phyloP scores from a whole-genome alignment of 2,888 invertebrate genomes.

The Mesopsocus fuscifrons region DNA sequence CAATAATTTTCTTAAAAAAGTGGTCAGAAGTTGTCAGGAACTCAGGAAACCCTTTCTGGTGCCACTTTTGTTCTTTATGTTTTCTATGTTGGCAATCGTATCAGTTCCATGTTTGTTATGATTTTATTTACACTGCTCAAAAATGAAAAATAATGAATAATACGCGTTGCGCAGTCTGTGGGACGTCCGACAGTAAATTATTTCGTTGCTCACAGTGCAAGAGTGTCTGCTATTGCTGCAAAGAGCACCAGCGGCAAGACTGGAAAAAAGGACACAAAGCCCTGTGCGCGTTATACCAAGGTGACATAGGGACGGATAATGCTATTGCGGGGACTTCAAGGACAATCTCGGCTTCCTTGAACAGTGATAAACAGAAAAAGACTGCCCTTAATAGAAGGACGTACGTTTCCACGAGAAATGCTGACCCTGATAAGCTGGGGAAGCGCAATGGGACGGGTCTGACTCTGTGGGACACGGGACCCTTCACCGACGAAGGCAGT shows the following conservation, averaged over 20 bases:
- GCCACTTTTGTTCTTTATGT: background rate
- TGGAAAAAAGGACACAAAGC: conserved; percentile 53
- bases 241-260: conserved; percentile 57
- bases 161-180: conserved; percentile 32
- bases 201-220: conserved; percentile 59
- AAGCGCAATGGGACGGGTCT: background rate
- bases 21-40: no score
- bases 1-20: no score
- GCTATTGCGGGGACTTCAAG: conserved; percentile 6
- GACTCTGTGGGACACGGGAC: conserved; percentile 22
- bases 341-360: background rate
- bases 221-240: conserved; percentile 54
- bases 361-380: background rate
- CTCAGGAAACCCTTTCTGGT: background rate
- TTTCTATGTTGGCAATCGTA: background rate
- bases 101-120: no score
- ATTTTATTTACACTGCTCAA: conserved; percentile 8
- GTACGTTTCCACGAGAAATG: background rate
- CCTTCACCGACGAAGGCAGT: conserved; percentile 44
- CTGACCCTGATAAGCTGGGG: background rate
- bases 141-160: conserved; percentile 8
- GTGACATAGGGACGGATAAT: conserved; percentile 6
- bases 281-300: conserved; percentile 13
- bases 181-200: conserved; percentile 32
- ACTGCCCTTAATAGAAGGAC: background rate